Evolutionary conservation across 2,888 invertebrate genomes (phyloP).

Genomic region (Smittia aterrima): DNA sequence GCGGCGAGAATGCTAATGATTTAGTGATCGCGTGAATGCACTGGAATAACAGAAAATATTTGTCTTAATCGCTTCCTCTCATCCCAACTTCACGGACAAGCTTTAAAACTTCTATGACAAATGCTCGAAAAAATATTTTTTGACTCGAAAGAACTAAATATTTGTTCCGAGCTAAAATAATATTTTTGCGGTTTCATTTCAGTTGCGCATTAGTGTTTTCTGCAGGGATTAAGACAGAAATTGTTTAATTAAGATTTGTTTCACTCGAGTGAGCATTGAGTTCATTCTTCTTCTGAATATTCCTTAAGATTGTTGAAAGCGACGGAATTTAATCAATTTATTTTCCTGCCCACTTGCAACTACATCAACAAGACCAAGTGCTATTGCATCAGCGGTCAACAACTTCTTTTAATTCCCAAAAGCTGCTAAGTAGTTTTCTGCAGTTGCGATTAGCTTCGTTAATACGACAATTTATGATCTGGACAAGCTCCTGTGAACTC

Average conservation of each 20-base stretch:
- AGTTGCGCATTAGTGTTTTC: slow-evolving; percentile 17
- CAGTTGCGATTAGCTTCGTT: background rate
- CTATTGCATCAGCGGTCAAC: too few relatives aligned
- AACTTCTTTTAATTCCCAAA: too few relatives aligned
- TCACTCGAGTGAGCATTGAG: too few relatives aligned
- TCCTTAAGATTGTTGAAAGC: too few relatives aligned
- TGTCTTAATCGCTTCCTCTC: background rate
- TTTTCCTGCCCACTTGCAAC: too few relatives aligned
- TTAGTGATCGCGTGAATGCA: slow-evolving; percentile 34
- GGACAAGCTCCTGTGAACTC: background rate
- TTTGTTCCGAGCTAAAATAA: slow-evolving; percentile 1
- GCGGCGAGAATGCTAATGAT: slow-evolving; percentile 35
- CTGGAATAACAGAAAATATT: slow-evolving; percentile 3
- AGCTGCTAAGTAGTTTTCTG: background rate
- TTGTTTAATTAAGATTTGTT: background rate
- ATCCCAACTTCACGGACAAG: background rate
- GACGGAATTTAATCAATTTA: too few relatives aligned
- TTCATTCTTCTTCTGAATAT: too few relatives aligned
- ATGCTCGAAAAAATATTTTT: background rate
- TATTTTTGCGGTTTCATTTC: slow-evolving; percentile 20
- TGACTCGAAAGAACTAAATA: background rate
- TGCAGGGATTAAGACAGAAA: background rate
- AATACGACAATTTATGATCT: slow-evolving; percentile 9
- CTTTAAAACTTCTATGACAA: background rate
- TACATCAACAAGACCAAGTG: too few relatives aligned